Evolutionary conservation across 2,888 invertebrate genomes (phyloP), one percentile per base, ranked within the genome.

Genomic region (Spodoptera exigua): DNA sequence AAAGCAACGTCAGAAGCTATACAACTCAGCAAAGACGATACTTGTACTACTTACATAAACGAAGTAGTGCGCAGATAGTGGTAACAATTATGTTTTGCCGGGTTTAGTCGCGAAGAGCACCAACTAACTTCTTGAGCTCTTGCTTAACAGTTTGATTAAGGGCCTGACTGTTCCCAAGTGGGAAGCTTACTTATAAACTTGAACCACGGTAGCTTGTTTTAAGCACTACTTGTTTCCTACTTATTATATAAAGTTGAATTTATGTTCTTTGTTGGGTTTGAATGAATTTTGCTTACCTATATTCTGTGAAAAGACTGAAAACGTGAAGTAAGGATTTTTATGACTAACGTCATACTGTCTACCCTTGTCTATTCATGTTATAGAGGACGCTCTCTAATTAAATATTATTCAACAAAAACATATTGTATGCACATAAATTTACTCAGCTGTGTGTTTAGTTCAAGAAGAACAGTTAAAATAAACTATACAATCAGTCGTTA

Each of bases 71-170:
- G 60, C 37, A 40, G 46, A 67, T 51, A 60, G 54, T 40, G 52
- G 72, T 37, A 68, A 73, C 69, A 73, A 73, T 69, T 61, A 73
- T 68, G 69, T 73, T 68, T 69, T 47, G 61, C 17, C 14, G 40
- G 66, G 59, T 71, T 61, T 41, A 71, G 51, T 61, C 16, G 64
- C 39, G 21, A 39, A 49, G 61, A 68, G 67, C 72, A 61, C 44
- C 35, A 73, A 69, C 73, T 73, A 73, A 69, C 73, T 69, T 69
- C 69, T 69, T 68, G 69, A 73, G 69, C 69, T 69, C 68, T 61
- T 48, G 62, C 74, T 61, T 69, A 69, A 61, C 74, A 61, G 55
- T 69, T 69, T 69, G 69, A 69, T 69, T 68, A 69, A 69, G 69
- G 74, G 35, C 73, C 69, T 54, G 73, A 73, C 55, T 74, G 61